A percentile compares a stretch with the other conserved stretches of the same genome.
Evolutionary conservation across 2,113 vertebrate species (phyloP).

Genomic region (Cairina moschata): DNA sequence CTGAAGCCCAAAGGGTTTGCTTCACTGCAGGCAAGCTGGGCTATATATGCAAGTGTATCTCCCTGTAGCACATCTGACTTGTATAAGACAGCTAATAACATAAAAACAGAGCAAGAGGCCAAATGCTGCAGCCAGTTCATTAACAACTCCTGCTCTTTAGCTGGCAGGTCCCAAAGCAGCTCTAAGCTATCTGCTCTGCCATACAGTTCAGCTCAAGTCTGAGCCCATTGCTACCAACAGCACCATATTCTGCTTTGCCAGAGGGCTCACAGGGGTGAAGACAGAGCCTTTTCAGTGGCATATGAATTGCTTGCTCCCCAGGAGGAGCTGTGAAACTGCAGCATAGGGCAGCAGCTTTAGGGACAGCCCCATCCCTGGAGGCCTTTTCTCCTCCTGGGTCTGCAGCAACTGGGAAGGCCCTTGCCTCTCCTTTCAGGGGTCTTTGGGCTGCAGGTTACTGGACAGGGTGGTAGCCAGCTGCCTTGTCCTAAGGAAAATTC

Average conservation of each 20-base stretch:
- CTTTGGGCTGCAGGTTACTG: not conserved
- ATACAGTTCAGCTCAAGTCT: not conserved
- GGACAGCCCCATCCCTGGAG: not conserved
- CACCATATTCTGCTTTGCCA: not conserved
- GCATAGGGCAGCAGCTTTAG: not conserved
- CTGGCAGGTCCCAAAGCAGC: not conserved
- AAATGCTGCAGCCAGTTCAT: not conserved
- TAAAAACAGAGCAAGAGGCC: not conserved
- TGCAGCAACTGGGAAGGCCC: not conserved
- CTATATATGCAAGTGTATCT: not conserved
- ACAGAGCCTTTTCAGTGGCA: not conserved
- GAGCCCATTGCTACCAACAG: rapidly evolving
- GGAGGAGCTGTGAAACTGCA: not conserved
- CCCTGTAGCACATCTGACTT: not conserved
- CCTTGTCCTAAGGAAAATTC: not conserved
- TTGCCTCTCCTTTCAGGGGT: not conserved
- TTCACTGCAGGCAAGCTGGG: not conserved
- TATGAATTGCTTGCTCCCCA: not conserved
- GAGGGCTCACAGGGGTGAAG: not conserved
- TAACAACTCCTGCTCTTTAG: not conserved
- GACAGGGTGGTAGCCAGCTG: not conserved
- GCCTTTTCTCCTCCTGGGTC: not conserved
- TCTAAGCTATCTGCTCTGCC: not conserved
- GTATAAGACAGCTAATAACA: not conserved
- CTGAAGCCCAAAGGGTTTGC: not conserved